Percentiles rank a stretch among this genome's conserved stretches.
Conservation (phyloP, 2,888 invertebrate species). For the Pammene aurita region DNA sequence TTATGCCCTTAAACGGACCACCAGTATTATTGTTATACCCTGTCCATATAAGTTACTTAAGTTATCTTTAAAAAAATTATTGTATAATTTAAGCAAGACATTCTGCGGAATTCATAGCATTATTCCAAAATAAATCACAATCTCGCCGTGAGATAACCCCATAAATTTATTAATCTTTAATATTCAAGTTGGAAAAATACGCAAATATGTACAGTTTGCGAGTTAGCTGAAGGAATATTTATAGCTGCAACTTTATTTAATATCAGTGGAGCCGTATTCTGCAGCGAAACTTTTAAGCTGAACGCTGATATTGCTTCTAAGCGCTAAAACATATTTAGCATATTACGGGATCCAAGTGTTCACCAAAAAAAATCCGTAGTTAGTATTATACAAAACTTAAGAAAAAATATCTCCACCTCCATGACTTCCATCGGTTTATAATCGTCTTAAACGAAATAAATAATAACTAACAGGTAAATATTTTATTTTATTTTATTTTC, state of each 20-base stretch:
- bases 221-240: conserved; percentile 81
- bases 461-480: too few relatives aligned
- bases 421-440: too few relatives aligned
- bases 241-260: conserved; percentile 83
- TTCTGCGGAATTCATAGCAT: neutral
- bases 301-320: conserved; percentile 54
- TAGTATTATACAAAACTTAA: too few relatives aligned
- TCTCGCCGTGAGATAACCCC: conserved; percentile 34
- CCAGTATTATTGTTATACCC: too few relatives aligned
- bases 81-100: neutral
- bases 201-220: conserved; percentile 62
- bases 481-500: too few relatives aligned
- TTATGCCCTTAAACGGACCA: too few relatives aligned
- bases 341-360: neutral
- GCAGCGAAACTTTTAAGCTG: conserved; percentile 72
- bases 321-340: conserved; percentile 43
- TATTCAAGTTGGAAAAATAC: conserved; percentile 41
- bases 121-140: conserved; percentile 33
- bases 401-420: too few relatives aligned
- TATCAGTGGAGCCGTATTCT: conserved; percentile 65
- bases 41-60: too few relatives aligned
- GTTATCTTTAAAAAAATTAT: too few relatives aligned
- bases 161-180: conserved; percentile 43
- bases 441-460: too few relatives aligned
- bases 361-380: neutral